Evolutionary conservation across 2,797 vertebrate species (phyloP), one percentile per base, ranked within the genome.

Genomic region (Sebastes aleutianus): DNA sequence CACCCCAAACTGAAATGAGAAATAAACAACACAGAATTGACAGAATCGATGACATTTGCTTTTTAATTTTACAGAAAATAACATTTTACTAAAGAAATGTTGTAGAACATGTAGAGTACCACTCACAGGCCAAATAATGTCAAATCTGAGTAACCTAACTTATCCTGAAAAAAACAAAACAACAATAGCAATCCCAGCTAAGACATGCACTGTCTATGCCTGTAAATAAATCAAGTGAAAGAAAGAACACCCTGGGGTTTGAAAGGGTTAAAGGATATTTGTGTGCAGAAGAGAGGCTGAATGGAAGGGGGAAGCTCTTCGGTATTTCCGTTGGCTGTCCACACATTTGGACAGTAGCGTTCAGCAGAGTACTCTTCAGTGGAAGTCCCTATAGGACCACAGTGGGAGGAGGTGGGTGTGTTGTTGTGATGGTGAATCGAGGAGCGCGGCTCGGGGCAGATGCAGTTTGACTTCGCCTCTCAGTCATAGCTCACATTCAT

Each of bases 401-500:
- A 81, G 74, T 31, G 63, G 76, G 79, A 76, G 31, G 32, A 70
- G 69, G 54, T 62, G 76, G 56, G 67, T 76, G 83, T 85, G 74
- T 82, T 85, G 70, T 74, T 83, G 78, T 89, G 86, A 83, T 87
- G 74, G 74, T 67, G 73, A 72, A 66, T 59, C 79, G 74, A 83
- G 76, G 64, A 87, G 69, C n/a, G 9, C 36, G 7, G 69, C 80
- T 79, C 6, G 3, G 78, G 85, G 84, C 80, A 86, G 82, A 84
- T 83, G 78, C 59, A 80, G 79, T 88, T 85, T 88, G 82, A 92
- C 84, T 91, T 87, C 75, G 31, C 70, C 65, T 85, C 85, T 86
- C 83, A 80, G 84, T 87, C 86, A 85, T 59, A 59, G 82, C 76
- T 84, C 73, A 79, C 87, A 94, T 93, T 89, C 83, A 93, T 94